Conservation (phyloP, 2,888 invertebrate genomes). For the Papilio gigon region DNA sequence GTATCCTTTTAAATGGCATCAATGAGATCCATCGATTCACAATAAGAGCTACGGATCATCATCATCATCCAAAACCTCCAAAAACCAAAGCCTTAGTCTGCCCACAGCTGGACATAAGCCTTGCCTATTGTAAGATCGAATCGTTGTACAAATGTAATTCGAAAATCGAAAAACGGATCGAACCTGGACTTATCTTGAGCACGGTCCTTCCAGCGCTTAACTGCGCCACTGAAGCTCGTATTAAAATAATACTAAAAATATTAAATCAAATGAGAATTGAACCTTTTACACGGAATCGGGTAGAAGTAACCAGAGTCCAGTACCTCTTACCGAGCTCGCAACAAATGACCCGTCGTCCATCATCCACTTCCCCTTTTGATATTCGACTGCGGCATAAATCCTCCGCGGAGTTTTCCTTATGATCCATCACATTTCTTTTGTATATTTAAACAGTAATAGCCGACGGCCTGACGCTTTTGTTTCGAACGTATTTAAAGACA, state of each 20-base stretch:
- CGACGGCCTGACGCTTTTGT: not conserved
- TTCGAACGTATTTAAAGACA: not conserved
- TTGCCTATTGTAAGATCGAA: too few species aligned
- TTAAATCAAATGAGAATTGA: not conserved
- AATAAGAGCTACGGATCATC: too few species aligned
- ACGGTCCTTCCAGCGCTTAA: too few species aligned
- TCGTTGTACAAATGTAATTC: too few species aligned
- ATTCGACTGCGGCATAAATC: slow-evolving; percentile 26
- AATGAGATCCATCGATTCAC: too few species aligned
- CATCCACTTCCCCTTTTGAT: slow-evolving; percentile 22
- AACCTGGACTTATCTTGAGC: too few species aligned
- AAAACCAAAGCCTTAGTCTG: too few species aligned
- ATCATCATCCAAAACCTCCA: too few species aligned
- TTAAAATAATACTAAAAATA: not conserved
- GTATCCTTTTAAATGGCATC: not conserved
- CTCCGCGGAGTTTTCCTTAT: not conserved
- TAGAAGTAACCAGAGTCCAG: not conserved
- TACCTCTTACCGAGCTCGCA: slow-evolving; percentile 10
- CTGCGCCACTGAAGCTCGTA: too few species aligned
- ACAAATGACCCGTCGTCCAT: slow-evolving; percentile 31
- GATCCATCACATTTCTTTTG: slow-evolving; percentile 18
- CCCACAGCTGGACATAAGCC: too few species aligned
- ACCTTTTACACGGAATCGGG: not conserved
- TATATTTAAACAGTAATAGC: slow-evolving; percentile 13
- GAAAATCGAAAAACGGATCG: too few species aligned